These are phyloP conservation scores for Molothrus ater DNA, from an alignment of 2,797 vertebrate species.

Conservation along the genomic window DNA sequence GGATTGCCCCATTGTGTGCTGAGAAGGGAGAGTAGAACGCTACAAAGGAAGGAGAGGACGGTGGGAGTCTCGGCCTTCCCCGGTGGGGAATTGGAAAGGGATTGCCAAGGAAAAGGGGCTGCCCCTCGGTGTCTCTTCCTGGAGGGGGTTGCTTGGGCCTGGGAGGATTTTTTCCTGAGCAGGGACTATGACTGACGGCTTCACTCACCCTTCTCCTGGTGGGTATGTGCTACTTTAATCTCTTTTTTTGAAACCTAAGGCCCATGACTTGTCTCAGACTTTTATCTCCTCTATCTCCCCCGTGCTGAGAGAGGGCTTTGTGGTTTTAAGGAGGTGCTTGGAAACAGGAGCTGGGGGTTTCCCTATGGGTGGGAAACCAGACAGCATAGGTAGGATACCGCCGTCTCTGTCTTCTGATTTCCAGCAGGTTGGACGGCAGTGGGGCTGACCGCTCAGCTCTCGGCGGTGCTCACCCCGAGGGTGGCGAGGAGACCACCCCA, in stretches of 20 bases:
- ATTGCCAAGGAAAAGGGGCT: background rate
- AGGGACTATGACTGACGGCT: background rate
- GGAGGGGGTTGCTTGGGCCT: background rate
- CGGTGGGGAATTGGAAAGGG: background rate
- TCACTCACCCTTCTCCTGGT: background rate
- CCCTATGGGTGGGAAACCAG: background rate
- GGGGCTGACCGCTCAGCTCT: background rate
- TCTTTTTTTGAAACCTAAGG: background rate
- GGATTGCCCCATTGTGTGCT: background rate
- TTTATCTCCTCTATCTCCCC: background rate
- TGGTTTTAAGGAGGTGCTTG: background rate
- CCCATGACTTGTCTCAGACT: background rate
- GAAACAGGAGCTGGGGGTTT: background rate
- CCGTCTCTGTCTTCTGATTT: background rate
- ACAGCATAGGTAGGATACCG: background rate
- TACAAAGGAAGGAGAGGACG: background rate
- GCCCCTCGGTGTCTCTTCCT: background rate
- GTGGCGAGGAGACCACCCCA: background rate
- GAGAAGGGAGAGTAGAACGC: background rate
- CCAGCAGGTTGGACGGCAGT: background rate
- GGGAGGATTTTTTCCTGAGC: background rate
- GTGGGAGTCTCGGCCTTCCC: background rate
- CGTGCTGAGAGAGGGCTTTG: background rate
- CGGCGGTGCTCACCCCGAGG: background rate
- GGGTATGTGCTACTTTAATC: background rate